Evolutionary conservation across 2,113 vertebrate genomes (phyloP).

Genomic region (Triplophysa dalaica): DNA sequence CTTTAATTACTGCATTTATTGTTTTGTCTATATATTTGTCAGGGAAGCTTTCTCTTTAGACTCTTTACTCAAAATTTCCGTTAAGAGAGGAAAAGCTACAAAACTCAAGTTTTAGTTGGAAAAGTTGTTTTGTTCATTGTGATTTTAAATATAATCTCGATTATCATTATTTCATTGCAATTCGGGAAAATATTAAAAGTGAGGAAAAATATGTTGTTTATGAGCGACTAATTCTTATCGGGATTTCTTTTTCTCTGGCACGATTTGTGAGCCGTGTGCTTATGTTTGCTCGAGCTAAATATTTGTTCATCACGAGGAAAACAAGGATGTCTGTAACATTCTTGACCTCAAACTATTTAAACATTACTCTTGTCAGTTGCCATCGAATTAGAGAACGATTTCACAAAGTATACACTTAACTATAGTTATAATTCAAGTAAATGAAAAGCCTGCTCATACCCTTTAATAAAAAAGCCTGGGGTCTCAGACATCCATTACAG

Average conservation of each 20-base stretch:
- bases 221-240: neutral
- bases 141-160: too few species aligned
- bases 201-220: neutral
- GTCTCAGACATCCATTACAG: neutral
- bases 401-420: neutral
- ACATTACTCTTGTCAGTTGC: neutral
- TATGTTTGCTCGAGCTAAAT: slow-evolving; percentile 45
- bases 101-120: neutral
- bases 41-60: neutral
- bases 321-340: neutral
- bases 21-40: neutral
- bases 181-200: neutral
- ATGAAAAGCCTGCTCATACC: neutral
- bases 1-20: neutral
- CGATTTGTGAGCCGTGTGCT: slow-evolving; percentile 1
- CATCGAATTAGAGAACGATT: neutral
- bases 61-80: neutral
- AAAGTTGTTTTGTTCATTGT: neutral
- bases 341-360: neutral
- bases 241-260: neutral
- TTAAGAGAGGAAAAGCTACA: neutral
- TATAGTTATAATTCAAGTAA: too few species aligned
- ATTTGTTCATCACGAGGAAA: slow-evolving; percentile 34
- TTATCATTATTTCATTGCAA: neutral
- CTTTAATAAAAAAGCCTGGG: neutral